These are phyloP conservation scores for Propithecus coquereli DNA, from an alignment of 2,113 vertebrate species.

Conservation along the genomic window DNA sequence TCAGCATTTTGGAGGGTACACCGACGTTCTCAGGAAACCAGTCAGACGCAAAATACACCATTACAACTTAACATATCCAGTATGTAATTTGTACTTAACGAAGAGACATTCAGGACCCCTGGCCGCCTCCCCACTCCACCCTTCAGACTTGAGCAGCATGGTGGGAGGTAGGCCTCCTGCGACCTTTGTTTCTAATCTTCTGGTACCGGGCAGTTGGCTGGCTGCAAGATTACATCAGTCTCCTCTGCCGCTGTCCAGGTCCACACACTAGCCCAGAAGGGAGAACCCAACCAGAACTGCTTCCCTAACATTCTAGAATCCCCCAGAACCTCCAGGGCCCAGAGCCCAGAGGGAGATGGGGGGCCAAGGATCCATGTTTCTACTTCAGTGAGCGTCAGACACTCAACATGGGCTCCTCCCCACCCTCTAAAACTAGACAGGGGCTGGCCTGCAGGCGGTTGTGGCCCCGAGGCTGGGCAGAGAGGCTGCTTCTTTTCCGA, in stretches of 20 bases:
- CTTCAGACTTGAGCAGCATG: conserved; percentile 81
- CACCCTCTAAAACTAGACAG: conserved; percentile 65
- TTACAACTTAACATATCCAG: conserved; percentile 86
- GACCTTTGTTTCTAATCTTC: conserved; percentile 87
- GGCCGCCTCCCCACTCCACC: conserved; percentile 54
- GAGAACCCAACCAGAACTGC: conserved; percentile 45
- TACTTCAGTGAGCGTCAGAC: fast-evolving
- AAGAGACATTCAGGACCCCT: conserved; percentile 84
- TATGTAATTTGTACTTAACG: conserved; percentile 91
- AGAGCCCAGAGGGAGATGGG: fast-evolving
- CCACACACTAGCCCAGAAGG: conserved; percentile 46
- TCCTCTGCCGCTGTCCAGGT: conserved; percentile 57
- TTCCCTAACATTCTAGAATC: background rate
- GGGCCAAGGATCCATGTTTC: background rate
- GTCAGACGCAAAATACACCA: conserved; percentile 83
- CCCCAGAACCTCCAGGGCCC: background rate
- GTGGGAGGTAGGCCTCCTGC: conserved; percentile 88
- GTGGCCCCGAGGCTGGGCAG: background rate
- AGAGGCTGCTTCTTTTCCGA: conserved; percentile 56
- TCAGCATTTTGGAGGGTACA: conserved; percentile 52
- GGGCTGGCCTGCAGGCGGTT: background rate
- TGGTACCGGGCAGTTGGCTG: conserved; percentile 82
- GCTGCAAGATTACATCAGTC: conserved; percentile 81
- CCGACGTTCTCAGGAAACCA: conserved; percentile 70
- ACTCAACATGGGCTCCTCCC: conserved; percentile 19